phyloP scores from a whole-genome alignment of 2,888 invertebrate species.

The Papilio gigon region DNA sequence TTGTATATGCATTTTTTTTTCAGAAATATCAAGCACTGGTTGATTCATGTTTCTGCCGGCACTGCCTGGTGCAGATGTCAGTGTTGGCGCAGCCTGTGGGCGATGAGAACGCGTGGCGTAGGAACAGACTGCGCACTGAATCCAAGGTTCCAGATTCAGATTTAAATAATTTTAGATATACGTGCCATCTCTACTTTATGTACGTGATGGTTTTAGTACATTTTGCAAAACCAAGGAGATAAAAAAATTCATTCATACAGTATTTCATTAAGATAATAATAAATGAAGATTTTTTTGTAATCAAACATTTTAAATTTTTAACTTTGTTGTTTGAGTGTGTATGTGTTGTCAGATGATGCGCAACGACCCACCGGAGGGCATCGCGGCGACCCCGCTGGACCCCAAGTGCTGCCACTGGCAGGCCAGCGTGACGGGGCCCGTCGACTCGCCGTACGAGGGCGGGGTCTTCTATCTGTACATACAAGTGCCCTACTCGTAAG shows the following conservation, averaged over 20 bases:
- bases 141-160: slow-evolving; percentile 78
- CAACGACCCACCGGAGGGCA: slow-evolving; percentile 92
- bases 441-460: slow-evolving; percentile 96
- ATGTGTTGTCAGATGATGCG: slow-evolving; percentile 78
- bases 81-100: slow-evolving; percentile 85
- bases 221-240: no score
- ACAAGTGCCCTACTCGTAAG: slow-evolving; percentile 86
- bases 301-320: no score
- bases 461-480: slow-evolving; percentile 95
- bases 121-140: slow-evolving; percentile 90
- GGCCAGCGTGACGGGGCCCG: slow-evolving; percentile 95
- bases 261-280: no score
- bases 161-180: background rate
- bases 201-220: no score
- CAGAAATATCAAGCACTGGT: slow-evolving; percentile 86
- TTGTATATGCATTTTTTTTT: no score
- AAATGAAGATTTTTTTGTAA: no score
- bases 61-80: slow-evolving; percentile 93
- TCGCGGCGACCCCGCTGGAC: slow-evolving; percentile 91
- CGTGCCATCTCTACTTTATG: no score
- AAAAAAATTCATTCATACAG: no score
- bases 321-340: background rate
- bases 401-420: slow-evolving; percentile 95
- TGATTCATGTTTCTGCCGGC: slow-evolving; percentile 92
- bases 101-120: slow-evolving; percentile 91